Evolutionary conservation across 2,113 vertebrate genomes (phyloP).

Genomic region (Brienomyrus brachyistius): DNA sequence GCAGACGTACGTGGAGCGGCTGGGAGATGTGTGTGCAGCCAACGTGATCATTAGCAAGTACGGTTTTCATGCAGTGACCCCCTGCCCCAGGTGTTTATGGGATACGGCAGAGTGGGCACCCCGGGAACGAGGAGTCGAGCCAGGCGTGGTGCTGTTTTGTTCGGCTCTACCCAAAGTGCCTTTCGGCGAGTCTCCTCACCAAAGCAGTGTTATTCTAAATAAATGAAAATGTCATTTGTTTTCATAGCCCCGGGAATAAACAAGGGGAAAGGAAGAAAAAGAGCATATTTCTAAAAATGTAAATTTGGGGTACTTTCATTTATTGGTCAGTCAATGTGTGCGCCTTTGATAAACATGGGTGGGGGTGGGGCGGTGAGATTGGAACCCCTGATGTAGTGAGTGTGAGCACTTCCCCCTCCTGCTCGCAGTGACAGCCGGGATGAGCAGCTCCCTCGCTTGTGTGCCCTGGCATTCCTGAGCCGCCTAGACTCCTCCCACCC

Average conservation of each 20-base stretch:
- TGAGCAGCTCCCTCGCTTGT: conserved; percentile 76
- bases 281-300: background rate
- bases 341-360: background rate
- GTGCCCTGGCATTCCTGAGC: conserved; percentile 76
- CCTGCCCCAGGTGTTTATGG: background rate
- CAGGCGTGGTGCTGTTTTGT: background rate
- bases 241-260: background rate
- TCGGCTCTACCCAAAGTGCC: background rate
- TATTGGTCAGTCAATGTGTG: background rate
- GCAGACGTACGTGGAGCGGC: conserved; percentile 75
- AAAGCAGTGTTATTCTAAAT: background rate
- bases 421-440: conserved; percentile 72
- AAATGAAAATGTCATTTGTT: background rate
- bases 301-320: background rate
- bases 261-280: background rate
- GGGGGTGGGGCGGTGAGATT: background rate
- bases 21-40: conserved; percentile 71
- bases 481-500: conserved; percentile 63
- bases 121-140: background rate
- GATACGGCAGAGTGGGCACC: background rate
- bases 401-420: background rate
- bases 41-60: conserved; percentile 67
- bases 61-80: conserved; percentile 22
- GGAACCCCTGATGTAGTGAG: background rate
- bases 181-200: background rate